phyloP scores from a whole-genome alignment of 2,888 invertebrate species.

The Drosophila borealis region DNA sequence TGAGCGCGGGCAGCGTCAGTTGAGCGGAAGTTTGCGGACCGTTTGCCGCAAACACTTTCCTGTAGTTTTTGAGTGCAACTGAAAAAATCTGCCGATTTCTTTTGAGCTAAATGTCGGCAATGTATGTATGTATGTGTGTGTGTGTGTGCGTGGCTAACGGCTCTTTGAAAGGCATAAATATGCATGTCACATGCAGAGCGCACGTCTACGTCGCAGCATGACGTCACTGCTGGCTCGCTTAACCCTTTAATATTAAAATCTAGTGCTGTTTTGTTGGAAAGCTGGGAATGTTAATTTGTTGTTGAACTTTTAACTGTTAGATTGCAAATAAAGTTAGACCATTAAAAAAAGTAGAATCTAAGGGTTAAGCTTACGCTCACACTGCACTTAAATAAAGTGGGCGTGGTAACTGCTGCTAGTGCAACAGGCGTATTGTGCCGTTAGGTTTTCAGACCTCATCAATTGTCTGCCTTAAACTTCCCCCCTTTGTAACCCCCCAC shows the following conservation, averaged over 20 bases:
- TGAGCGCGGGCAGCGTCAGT: not conserved
- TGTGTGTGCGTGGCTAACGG: not conserved
- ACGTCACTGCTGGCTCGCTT: not conserved
- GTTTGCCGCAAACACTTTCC: not conserved
- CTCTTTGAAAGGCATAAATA: slow-evolving; percentile 6
- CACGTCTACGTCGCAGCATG: not conserved
- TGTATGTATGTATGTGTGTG: not conserved
- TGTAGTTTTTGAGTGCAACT: slow-evolving; percentile 1
- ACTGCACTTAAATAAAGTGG: not conserved
- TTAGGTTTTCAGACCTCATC: slow-evolving; percentile 71
- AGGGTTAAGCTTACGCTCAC: not conserved
- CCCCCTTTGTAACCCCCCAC: slow-evolving; percentile 8
- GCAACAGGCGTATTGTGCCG: slow-evolving; percentile 28
- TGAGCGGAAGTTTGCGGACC: slow-evolving; percentile 1
- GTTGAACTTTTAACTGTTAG: no score
- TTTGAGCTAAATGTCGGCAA: not conserved
- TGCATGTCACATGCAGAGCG: not conserved
- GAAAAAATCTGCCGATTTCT: not conserved
- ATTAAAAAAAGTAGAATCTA: not conserved
- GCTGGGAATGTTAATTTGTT: not conserved
- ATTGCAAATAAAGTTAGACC: no score
- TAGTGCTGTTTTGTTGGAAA: not conserved
- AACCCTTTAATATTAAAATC: not conserved
- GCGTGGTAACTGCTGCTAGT: not conserved
- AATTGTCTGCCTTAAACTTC: slow-evolving; percentile 65